Evolutionary conservation across 2,113 vertebrate species (phyloP).

Genomic region (Alectura lathami): DNA sequence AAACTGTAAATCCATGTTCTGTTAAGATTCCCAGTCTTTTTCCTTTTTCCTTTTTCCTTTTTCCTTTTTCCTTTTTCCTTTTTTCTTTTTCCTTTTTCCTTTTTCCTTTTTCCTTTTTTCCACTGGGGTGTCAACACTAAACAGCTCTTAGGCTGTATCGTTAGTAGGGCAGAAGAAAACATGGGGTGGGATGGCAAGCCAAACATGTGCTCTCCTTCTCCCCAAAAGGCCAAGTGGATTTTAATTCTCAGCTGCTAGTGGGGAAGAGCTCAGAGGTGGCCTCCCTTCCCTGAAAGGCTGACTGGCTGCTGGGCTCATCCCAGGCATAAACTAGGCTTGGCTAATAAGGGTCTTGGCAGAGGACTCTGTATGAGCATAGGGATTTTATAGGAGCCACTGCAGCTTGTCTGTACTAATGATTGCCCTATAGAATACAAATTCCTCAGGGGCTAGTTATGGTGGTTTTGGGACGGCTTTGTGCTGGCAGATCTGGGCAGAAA

Average conservation of each 20-base stretch:
- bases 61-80: not conserved
- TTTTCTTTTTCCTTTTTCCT: not conserved
- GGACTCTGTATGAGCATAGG: not conserved
- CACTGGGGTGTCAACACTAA: not conserved
- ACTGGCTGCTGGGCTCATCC: slow-evolving; percentile 18
- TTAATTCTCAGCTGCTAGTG: slow-evolving; percentile 28
- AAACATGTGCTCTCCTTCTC: not conserved
- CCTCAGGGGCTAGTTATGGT: slow-evolving; percentile 35
- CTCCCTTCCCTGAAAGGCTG: not conserved
- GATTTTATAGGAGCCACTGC: slow-evolving; percentile 2
- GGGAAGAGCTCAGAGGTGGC: slow-evolving; percentile 31
- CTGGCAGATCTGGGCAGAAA: slow-evolving; percentile 34
- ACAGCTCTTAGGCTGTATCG: not conserved
- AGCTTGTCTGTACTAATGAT: not conserved
- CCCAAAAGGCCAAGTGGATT: not conserved
- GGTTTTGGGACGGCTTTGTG: slow-evolving; percentile 25
- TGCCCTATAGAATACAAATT: slow-evolving; percentile 9
- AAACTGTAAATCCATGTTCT: not conserved
- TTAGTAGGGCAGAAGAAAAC: not conserved
- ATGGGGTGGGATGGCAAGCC: not conserved
- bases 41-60: not conserved
- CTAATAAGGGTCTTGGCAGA: slow-evolving; percentile 38
- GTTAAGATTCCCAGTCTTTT: not conserved
- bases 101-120: not conserved
- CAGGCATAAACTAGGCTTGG: slow-evolving; percentile 26